Evolutionary conservation across 64 coral and sea anemone genomes (phyloP), one percentile per base, ranked within the genome.

Genomic region (Dendronephthya gigantea): DNA sequence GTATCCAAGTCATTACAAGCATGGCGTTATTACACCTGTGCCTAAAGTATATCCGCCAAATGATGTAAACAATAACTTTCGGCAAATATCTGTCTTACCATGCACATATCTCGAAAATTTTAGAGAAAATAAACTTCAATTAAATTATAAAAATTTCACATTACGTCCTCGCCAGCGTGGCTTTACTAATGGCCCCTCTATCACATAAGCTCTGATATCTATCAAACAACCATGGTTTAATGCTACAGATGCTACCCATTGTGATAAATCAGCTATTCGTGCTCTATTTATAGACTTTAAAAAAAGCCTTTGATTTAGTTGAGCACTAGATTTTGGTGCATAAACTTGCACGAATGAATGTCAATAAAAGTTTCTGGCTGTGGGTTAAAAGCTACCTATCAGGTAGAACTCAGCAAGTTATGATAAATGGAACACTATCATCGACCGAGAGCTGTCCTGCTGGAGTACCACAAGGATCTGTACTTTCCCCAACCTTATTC

Each of bases 391-490:
- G 41, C 41, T 45, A 6, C 41, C 41, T 45, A 45, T 45, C 41
- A 6, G 41, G 58, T n/a, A 22, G 58, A 66, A 66, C 58, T 22
- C 58, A 66, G 22, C 58, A 66, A 66, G 58, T 66, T 30, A 66
- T 7, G 29, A 66, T 66, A 66, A 66, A 66, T 66, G 19, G 14
- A n/a, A 66, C 29, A 30, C 22, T 66, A 66, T 66, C 58, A 30
- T n/a, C 58, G 29, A 30, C 22, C 6, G 29, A 66, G 58, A 66
- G 29, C 6, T 66, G 58, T 66, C 58, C 58, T n/a, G 58, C 58
- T 66, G 58, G 58, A 66, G 58, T 66, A 66, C 58, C 58, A 30
- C 58, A 66, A 66, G 58, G 58, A 66, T 66, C 58, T 55, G 50
- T 55, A 11, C 50, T 66, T 66, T 66, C 29, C 2, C 58, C 58